Evolutionary conservation across 2,113 vertebrate genomes (phyloP).

Genomic region (Megalops atlanticus): DNA sequence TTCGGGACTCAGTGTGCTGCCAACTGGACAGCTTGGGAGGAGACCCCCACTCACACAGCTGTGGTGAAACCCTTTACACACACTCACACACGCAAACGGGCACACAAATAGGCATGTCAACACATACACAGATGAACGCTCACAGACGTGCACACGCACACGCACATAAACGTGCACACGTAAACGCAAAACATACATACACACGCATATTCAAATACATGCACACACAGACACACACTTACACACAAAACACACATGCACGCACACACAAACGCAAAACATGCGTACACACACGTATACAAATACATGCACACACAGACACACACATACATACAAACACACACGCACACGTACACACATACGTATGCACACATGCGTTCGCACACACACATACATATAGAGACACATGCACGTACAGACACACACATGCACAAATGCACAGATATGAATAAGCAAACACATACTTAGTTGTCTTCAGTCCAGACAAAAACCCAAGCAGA

Average conservation of each 20-base stretch:
- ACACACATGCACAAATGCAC: conserved; percentile 27
- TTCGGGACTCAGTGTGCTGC: neutral
- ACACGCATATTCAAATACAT: neutral
- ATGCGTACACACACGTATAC: neutral
- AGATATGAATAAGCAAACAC: neutral
- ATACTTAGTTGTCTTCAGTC: neutral
- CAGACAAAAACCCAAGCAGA: neutral
- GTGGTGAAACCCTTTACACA: neutral
- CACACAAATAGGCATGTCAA: no score
- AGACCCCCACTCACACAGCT: neutral
- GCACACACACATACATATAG: no score
- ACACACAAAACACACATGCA: neutral
- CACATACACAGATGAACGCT: no score
- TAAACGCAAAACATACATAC: no score
- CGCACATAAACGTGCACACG: no score
- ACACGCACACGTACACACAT: no score
- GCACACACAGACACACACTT: conserved; percentile 15
- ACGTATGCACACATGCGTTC: no score
- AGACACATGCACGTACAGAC: no score
- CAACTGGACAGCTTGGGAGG: neutral
- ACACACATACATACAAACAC: neutral
- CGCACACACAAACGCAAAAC: neutral
- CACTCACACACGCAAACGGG: no score
- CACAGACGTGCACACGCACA: no score
- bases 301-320: neutral